A percentile compares a stretch with the other conserved stretches of the same genome.
These are phyloP conservation scores for Eulithis prunata DNA, from an alignment of 2,888 invertebrate genomes.

Conservation along the genomic window DNA sequence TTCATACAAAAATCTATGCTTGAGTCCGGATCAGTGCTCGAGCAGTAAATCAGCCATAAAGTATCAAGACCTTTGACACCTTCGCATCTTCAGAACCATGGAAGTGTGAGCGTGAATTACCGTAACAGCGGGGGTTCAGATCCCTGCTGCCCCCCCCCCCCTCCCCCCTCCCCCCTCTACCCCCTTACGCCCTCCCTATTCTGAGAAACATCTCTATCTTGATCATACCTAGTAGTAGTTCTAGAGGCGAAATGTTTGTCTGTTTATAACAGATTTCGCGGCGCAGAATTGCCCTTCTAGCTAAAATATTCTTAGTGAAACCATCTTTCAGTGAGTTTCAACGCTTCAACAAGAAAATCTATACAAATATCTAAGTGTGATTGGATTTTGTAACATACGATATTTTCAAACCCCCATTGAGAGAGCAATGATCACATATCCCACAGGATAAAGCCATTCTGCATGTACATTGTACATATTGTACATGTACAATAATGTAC, in stretches of 20 bases:
- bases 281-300: too few relatives aligned
- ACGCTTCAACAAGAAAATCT: too few relatives aligned
- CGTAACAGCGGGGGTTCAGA: slow-evolving; percentile 67
- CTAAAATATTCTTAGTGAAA: too few relatives aligned
- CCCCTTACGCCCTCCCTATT: not conserved
- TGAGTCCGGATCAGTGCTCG: too few relatives aligned
- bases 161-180: not conserved
- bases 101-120: slow-evolving; percentile 82
- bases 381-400: too few relatives aligned
- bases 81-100: slow-evolving; percentile 58
- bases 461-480: not conserved
- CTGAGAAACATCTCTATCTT: slow-evolving; percentile 7
- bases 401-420: too few relatives aligned
- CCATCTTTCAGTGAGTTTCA: too few relatives aligned
- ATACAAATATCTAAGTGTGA: too few relatives aligned
- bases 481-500: not conserved
- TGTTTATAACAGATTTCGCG: not conserved
- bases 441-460: not conserved
- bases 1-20: too few relatives aligned
- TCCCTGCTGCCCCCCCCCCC: slow-evolving; percentile 36
- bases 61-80: slow-evolving; percentile 55
- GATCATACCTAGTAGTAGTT: not conserved
- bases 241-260: not conserved
- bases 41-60: slow-evolving; percentile 28
- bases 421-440: too few relatives aligned